Base-by-base conservation (phyloP, 2,797 vertebrate genomes). In the Cuniculus paca region DNA sequence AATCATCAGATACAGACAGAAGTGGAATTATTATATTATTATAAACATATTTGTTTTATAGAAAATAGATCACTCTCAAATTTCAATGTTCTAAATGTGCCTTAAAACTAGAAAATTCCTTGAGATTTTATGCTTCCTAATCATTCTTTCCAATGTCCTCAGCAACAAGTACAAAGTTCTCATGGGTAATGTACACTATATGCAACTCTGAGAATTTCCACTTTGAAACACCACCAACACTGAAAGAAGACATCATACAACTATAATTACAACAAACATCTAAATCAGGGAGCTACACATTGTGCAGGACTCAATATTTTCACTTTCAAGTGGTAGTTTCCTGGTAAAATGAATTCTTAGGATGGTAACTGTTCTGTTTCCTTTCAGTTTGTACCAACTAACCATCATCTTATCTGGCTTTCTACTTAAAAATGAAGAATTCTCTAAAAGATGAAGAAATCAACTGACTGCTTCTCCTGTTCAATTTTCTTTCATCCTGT, bases 381-480 rank as follows among this genome's bases (percentile, higher is more conserved):
- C 22, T 45, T 95, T 56, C 36, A 26, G 13, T 56, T 88, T 78
- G 75, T 31, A 42, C 42, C 60, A 85, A 17, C 36, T 81, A 31
- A n/a, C 14, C 14, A 90, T 60, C 60, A 70, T 58, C 58, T 77
- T 70, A 52, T 56, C 54, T 31, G 36, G 68, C 34, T 60, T 89
- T 78, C 92, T 78, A 65, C 52, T 90, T 61, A 75, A 70, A 77
- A 93, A 86, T 63, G 31, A 58, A 8, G n/a, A 74, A 87, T 19
- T 85, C 39, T 94, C 61, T 56, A 88, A 94, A 88, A 85, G 48
- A 45, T 6, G 56, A 13, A 93, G 65, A 94, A 83, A 39, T 39
- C 19, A 1, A 42, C 10, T 45, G 65, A 65, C 74, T 65, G 78
- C 24, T 91, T 88, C 65, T 75, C 68, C 61, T 58, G n/a, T 56